Base-by-base conservation (phyloP, 1,140 invertebrate genomes). In the Latrodectus geometricus region DNA sequence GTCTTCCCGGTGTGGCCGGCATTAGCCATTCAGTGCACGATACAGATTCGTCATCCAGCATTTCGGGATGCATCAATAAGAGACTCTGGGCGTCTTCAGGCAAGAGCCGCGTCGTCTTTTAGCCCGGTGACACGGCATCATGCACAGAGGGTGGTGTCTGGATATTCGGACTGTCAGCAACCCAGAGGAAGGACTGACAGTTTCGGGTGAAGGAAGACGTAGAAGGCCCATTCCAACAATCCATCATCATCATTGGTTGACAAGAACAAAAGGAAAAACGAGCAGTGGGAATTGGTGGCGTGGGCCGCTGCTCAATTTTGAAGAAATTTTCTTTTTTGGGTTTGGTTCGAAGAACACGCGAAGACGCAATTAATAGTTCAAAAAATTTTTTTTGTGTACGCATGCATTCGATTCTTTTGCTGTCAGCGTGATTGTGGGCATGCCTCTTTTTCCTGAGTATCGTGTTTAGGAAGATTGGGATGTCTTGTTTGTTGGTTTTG, bases 191-290 rank as follows among this genome's bases (percentile, higher is more conserved):
- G 82, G 82, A 84, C 73, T 84, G 73, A 76, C 72, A 69, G 82
- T 84, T 69, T 35, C 56, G n/a, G 74, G 73, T 76, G 73, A 76
- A 54, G 68, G 80, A 83, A 75, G 82, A 75, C 73, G 21, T 66
- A 69, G 49, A 84, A 73, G 73, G 35, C 35, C 72, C 73, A 61
- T 84, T 56, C 82, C 7, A 52, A 52, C 82, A 21, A 84, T 84
- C 82, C 82, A 84, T 84, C 82, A 84, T 76, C 66, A 76, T 84
- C 82, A 76, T 50, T 65, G 20, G 66, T 69, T 80, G 78, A 80
- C 78, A 82, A 73, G 80, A 82, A 82, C 80, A 82, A 84, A 76
- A 56, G 73, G 76, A 76, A 68, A 83, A 35, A 35, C 35, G 35
- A 35, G 35, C 35, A 35, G 35, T 35, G 35, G 35, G 35, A 74